Base-by-base conservation (phyloP, 1,140 invertebrate genomes). In the Ctenoplectra terminalis region DNA sequence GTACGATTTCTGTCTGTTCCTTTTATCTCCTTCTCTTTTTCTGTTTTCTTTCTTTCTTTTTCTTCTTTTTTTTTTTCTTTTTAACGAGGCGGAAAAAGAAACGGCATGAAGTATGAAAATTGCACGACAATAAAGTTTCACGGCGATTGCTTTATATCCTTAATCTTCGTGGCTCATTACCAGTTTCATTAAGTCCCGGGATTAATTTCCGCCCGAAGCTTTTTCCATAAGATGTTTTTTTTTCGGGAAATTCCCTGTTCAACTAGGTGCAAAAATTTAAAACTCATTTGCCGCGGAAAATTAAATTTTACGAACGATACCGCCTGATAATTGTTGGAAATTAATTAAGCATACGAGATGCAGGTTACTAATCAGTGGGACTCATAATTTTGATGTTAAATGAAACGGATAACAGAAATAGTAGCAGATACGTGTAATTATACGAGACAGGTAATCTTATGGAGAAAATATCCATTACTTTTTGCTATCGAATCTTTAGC, bases 151-250 rank as follows among this genome's bases (percentile, higher is more conserved):
- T 54, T 73, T 73, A 73, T 73, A 73, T 56, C 70, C 70, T 73
- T 73, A 80, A 79, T 79, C 77, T 79, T 79, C 40, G 17, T 64
- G 60, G 61, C 76, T 73, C 56, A 72, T 48, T 75, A 84, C 74
- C 75, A 82, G 63, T 60, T 87, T 75, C 71, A 71, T 79, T 82
- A 78, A 80, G 48, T 40, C 52, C 31, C 37, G 40, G 64, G 63
- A 79, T 73, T 81, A 80, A 83, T 76, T 83, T 74, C 64, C 76
- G 73, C 17, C 23, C 31, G 46, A 26, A 26, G 29, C 48, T 82
- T 52, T 50, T 46, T 66, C 58, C 11, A 3, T 29, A 17, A 46
- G n/a, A 54, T 3, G 48, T 13, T 58, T 61, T 73, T 75, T 71
- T 73, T 73, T 54, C 20, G 0, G 56, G 20, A 31, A 60, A 72